Percentiles rank a stretch among this genome's conserved stretches.
phyloP scores from a whole-genome alignment of 2,113 vertebrate species.

The Trichomycterus rosablanca region DNA sequence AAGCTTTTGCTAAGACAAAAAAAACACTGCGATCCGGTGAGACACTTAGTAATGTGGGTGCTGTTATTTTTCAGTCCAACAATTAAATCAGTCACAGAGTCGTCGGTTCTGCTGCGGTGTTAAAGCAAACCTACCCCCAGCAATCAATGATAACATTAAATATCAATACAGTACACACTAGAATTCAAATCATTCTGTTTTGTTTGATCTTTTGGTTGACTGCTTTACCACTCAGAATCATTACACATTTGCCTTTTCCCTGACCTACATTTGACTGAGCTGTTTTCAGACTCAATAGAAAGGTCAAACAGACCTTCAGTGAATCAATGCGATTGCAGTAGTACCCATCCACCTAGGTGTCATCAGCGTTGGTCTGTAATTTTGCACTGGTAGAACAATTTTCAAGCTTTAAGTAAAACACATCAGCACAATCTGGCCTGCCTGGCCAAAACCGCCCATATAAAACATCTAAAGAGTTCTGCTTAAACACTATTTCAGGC shows the following conservation, averaged over 20 bases:
- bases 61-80: too few species aligned
- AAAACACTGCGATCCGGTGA: slow-evolving; percentile 37
- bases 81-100: slow-evolving; percentile 53
- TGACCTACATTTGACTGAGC: slow-evolving; percentile 36
- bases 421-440: slow-evolving; percentile 17
- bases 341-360: slow-evolving; percentile 40
- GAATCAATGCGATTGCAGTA: slow-evolving; percentile 51
- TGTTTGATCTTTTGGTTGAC: background rate
- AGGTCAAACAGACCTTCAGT: slow-evolving; percentile 43
- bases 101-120: slow-evolving; percentile 23
- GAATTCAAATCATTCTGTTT: background rate
- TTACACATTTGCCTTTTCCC: slow-evolving; percentile 1
- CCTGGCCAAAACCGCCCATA: slow-evolving; percentile 49
- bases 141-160: slow-evolving; percentile 17
- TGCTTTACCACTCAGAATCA: too few species aligned
- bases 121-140: background rate
- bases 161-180: background rate
- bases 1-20: slow-evolving; percentile 22
- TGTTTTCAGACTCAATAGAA: slow-evolving; percentile 29
- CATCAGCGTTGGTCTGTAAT: slow-evolving; percentile 46
- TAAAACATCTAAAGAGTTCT: slow-evolving; percentile 45
- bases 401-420: slow-evolving; percentile 22
- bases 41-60: slow-evolving; percentile 52
- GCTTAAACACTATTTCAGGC: slow-evolving; percentile 53
- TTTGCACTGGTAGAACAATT: slow-evolving; percentile 41